phyloP scores from a whole-genome alignment of 92 coral and sea anemone genomes.

The Metridium senile region DNA sequence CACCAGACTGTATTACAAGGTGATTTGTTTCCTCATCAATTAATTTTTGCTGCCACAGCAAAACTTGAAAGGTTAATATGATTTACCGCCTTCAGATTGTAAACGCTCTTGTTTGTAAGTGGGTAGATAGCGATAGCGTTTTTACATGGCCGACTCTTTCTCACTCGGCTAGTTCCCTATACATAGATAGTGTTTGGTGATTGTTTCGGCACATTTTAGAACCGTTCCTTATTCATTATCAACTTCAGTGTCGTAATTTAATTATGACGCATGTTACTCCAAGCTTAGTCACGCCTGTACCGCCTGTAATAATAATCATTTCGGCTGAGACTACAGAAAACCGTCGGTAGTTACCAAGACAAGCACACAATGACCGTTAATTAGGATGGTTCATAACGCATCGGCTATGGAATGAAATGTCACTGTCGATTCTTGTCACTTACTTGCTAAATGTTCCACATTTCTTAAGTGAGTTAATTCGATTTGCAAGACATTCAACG shows the following conservation, averaged over 20 bases:
- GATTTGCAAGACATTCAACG: background rate
- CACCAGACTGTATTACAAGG: background rate
- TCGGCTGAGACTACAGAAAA: conserved; percentile 37
- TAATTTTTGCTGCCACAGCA: conserved; percentile 6
- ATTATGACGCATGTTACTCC: conserved; percentile 51
- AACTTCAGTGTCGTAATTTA: conserved; percentile 52
- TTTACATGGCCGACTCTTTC: too few relatives aligned
- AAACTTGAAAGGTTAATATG: conserved; percentile 42
- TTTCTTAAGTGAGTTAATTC: conserved; percentile 19
- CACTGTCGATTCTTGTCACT: conserved; percentile 30
- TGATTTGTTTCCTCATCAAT: conserved; percentile 3
- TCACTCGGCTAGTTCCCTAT: background rate
- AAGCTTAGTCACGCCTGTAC: conserved; percentile 63
- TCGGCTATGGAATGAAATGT: conserved; percentile 28
- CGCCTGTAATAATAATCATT: conserved; percentile 46
- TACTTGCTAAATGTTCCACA: conserved; percentile 23
- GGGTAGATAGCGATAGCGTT: conserved; percentile 23
- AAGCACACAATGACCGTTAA: conserved; percentile 28
- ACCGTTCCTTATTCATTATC: conserved; percentile 5
- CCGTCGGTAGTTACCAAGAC: conserved; percentile 29
- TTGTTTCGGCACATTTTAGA: conserved; percentile 11
- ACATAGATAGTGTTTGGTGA: background rate
- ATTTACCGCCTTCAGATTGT: conserved; percentile 43
- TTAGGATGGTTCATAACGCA: conserved; percentile 19
- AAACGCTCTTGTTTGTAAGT: conserved; percentile 41